Evolutionary conservation across 1,140 invertebrate species (phyloP).

Genomic region (Cheumatopsyche charites): DNA sequence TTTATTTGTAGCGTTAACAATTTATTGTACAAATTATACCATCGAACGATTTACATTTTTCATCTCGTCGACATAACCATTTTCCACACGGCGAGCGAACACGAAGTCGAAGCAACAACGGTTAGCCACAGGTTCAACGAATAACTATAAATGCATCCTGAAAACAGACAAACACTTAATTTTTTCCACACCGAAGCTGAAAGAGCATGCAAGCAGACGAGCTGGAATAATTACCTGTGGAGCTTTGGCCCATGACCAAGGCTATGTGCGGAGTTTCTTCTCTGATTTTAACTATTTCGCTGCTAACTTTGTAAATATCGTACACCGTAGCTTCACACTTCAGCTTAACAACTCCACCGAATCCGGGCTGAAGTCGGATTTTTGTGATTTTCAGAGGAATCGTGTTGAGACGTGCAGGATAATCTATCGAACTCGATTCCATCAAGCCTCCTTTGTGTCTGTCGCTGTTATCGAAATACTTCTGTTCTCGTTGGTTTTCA

Average conservation of each 20-base stretch:
- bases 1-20: constrained; percentile 8
- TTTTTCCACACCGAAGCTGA: background rate
- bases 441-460: constrained; percentile 1
- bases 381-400: constrained; percentile 42
- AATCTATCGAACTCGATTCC: constrained; percentile 32
- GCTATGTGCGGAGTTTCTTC: constrained; percentile 45
- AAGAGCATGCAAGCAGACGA: background rate
- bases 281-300: constrained; percentile 41
- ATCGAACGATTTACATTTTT: constrained; percentile 26
- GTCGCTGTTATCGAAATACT: constrained; percentile 5
- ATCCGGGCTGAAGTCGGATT: constrained; percentile 37
- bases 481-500: constrained; percentile 23
- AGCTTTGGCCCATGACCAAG: constrained; percentile 46
- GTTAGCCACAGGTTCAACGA: constrained; percentile 19
- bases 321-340: constrained; percentile 46
- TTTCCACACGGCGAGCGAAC: constrained; percentile 38
- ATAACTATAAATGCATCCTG: constrained; percentile 21
- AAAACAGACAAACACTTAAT: constrained; percentile 3
- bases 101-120: constrained; percentile 9
- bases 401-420: constrained; percentile 35
- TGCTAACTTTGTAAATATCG: constrained; percentile 43
- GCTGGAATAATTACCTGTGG: constrained; percentile 38
- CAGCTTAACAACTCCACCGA: constrained; percentile 33
- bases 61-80: constrained; percentile 39
- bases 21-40: constrained; percentile 17